A percentile compares a stretch with the other conserved stretches of the same genome.
phyloP scores from a whole-genome alignment of 1,140 invertebrate genomes.

The Eurytemora carolleeae region DNA sequence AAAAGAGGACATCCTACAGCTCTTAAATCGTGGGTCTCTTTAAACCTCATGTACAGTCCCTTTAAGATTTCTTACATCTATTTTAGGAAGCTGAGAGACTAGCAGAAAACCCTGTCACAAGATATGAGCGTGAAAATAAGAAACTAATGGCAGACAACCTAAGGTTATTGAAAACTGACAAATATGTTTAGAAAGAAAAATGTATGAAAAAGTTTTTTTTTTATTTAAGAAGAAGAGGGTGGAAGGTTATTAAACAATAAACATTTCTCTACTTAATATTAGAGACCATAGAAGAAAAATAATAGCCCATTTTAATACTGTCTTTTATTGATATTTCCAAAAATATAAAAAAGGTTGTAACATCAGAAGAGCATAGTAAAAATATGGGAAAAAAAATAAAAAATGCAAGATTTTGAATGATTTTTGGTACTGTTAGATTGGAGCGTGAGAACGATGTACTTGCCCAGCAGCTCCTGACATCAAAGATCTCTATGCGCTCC shows the following conservation, averaged over 20 bases:
- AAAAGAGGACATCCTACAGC: too few relatives aligned
- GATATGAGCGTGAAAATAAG: constrained; percentile 36
- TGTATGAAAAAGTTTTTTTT: too few relatives aligned
- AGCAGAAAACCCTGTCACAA: constrained; percentile 35
- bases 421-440: constrained; percentile 20
- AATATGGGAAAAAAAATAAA: not conserved
- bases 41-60: too few relatives aligned
- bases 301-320: too few relatives aligned
- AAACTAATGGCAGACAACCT: constrained; percentile 30
- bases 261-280: too few relatives aligned
- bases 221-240: too few relatives aligned
- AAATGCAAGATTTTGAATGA: not conserved
- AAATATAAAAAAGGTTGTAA: not conserved
- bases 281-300: too few relatives aligned
- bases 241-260: too few relatives aligned
- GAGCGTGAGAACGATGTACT: constrained; percentile 45
- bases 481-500: constrained; percentile 33
- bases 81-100: constrained; percentile 30
- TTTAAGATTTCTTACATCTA: too few relatives aligned
- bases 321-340: too few relatives aligned
- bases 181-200: too few relatives aligned
- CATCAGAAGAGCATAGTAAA: not conserved
- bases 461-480: constrained; percentile 38
- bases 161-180: constrained; percentile 23
- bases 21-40: too few relatives aligned